Base-by-base conservation (phyloP, 1,140 invertebrate genomes). In the Brachionus asplanchnoidis region DNA sequence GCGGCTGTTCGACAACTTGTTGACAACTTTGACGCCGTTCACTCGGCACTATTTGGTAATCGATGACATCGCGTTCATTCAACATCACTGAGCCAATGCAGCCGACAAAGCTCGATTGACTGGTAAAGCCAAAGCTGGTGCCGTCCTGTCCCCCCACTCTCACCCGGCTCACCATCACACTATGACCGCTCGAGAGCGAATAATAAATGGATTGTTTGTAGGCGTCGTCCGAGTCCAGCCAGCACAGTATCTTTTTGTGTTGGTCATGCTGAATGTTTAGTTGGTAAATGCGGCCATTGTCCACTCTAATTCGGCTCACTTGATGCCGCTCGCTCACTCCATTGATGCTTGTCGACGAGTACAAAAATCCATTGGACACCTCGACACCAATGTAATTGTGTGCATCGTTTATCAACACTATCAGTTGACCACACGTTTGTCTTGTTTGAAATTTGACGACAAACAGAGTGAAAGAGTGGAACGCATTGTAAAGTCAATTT, bases 401-500 rank as follows among this genome's bases (percentile, higher is more conserved):
- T 3, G 9, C 8, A 36, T 82, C 79, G 28, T 68, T 46, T 0
- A 82, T 36, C 53, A 82, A 68, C 12, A 56, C 32, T 3, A 66
- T 28, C 11, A 82, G 20, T 44, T 60, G 79, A 66, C 79, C 79
- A 44, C 79, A 82, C 0, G n/a, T 46, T 65, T 82, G 79, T 44
- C 79, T 42, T 12, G 79, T 82, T n/a, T 82, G 79, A 82, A 82
- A 82, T 82, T 82, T 82, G 42, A 82, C 46, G n/a, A 66, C 42
- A 82, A 82, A 82, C 50, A 60, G 9, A 82, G 26, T 26, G 53
- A n/a, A 0, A 17, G 60, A 42, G 53, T 26, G 50, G 32, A 26
- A 23, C 42, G 44, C 7, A 82, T 9, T 46, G 40, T 36, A 26
- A 82, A 82, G 60, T 82, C 79, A 12, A 82, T 60, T 60, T 68